A percentile compares a stretch with the other conserved stretches of the same genome.
Evolutionary conservation across 2,888 invertebrate species (phyloP).

Genomic region (Tanypteryx hageni): DNA sequence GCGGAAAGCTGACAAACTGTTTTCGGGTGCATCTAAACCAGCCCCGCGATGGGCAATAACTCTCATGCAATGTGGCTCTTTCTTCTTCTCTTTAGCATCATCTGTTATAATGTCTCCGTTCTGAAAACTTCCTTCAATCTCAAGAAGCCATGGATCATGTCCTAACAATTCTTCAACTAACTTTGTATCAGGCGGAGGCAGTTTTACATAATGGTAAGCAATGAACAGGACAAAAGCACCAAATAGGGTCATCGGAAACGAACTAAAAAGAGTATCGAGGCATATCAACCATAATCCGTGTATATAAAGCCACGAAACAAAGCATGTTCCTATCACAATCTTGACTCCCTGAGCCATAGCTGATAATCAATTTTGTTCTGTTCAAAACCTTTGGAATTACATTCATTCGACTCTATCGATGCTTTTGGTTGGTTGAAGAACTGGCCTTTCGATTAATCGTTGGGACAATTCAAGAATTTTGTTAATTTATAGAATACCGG

Average conservation of each 20-base stretch:
- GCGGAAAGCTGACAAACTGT: conserved; percentile 85
- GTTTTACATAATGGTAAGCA: conserved; percentile 70
- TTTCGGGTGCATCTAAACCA: conserved; percentile 87
- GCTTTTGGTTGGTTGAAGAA: neutral
- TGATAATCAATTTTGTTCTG: neutral
- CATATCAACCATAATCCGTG: conserved; percentile 67
- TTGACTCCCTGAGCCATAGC: conserved; percentile 37
- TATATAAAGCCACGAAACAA: conserved; percentile 67
- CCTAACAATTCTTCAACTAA: conserved; percentile 72
- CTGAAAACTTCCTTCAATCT: neutral
- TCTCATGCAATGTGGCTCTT: conserved; percentile 74
- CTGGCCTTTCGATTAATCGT: neutral
- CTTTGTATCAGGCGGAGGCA: conserved; percentile 71
- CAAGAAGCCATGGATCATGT: conserved; percentile 70
- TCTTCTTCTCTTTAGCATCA: conserved; percentile 68
- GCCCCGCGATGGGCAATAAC: conserved; percentile 87
- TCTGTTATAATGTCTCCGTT: conserved; percentile 66
- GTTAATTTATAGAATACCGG: no score
- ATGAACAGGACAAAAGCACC: conserved; percentile 68
- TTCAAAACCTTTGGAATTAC: conserved; percentile 34
- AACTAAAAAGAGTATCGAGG: conserved; percentile 65
- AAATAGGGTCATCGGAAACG: conserved; percentile 66
- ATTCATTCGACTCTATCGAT: neutral
- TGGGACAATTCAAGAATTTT: neutral
- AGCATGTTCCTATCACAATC: conserved; percentile 66